A percentile compares a stretch with the other conserved stretches of the same genome.
Conservation (phyloP, 2,797 vertebrate species). For the Buceros bicornis region DNA sequence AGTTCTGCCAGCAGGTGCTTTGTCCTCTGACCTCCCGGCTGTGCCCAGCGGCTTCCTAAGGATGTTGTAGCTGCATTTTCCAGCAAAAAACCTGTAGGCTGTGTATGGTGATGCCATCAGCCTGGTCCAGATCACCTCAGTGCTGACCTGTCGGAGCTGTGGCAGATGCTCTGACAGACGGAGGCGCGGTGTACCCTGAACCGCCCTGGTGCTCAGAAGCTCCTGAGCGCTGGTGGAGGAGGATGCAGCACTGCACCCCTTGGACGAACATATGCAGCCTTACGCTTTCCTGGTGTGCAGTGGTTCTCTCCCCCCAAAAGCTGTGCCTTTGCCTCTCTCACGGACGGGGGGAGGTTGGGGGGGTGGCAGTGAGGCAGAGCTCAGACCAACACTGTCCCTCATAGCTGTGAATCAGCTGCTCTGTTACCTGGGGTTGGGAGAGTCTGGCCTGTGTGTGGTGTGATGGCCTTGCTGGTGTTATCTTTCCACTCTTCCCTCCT, state of each 20-base stretch:
- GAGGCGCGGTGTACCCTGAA: neutral
- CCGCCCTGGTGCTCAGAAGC: neutral
- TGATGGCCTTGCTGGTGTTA: conserved; percentile 20
- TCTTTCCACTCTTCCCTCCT: conserved; percentile 39
- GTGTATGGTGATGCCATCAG: neutral
- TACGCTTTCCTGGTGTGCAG: neutral
- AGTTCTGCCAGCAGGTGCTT: neutral
- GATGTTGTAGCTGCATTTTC: neutral
- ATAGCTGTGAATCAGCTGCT: accelerated
- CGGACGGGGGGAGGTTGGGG: neutral
- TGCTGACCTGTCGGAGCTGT: neutral
- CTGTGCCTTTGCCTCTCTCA: neutral
- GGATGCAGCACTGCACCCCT: neutral
- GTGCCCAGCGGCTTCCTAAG: neutral
- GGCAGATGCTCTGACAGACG: neutral
- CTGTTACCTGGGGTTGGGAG: neutral
- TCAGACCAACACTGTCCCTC: neutral
- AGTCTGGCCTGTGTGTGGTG: neutral
- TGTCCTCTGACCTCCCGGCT: neutral
- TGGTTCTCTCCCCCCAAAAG: neutral
- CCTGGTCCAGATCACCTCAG: neutral
- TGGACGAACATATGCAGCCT: neutral
- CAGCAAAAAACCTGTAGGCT: accelerated
- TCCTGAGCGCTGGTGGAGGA: neutral
- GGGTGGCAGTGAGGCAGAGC: neutral